These are phyloP conservation scores for Lymantria monacha DNA, from an alignment of 2,888 invertebrate species.

Conservation along the genomic window DNA sequence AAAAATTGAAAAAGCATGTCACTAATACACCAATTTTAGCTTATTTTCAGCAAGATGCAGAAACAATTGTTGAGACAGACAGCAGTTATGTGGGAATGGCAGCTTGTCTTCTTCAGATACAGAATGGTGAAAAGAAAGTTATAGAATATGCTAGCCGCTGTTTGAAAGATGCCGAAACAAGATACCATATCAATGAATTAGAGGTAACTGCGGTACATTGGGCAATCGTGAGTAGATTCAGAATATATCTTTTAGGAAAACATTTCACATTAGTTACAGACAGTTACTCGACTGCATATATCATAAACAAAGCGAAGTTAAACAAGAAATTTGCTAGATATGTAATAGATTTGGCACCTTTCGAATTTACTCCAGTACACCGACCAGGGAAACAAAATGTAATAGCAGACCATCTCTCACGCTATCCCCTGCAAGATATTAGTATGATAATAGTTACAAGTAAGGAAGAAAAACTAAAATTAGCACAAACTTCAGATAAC, in stretches of 20 bases:
- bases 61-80: too few species aligned
- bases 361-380: background rate
- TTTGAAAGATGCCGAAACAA: constrained; percentile 14
- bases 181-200: constrained; percentile 19
- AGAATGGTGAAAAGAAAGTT: constrained; percentile 8
- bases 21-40: background rate
- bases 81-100: too few species aligned
- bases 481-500: too few species aligned
- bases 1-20: too few species aligned
- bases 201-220: constrained; percentile 13
- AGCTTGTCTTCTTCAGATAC: background rate
- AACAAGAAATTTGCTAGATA: background rate
- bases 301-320: background rate
- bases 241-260: background rate
- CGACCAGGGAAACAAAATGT: constrained; percentile 10
- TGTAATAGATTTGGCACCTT: background rate
- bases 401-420: constrained; percentile 9
- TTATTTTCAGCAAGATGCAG: constrained; percentile 10
- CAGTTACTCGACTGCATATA: too few species aligned
- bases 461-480: too few species aligned
- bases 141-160: constrained; percentile 16
- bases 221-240: constrained; percentile 14
- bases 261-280: too few species aligned
- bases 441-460: background rate
- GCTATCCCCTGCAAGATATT: constrained; percentile 12